Evolutionary conservation across 2,113 vertebrate species (phyloP).

Genomic region (Cryptoleucopteryx plumbea): DNA sequence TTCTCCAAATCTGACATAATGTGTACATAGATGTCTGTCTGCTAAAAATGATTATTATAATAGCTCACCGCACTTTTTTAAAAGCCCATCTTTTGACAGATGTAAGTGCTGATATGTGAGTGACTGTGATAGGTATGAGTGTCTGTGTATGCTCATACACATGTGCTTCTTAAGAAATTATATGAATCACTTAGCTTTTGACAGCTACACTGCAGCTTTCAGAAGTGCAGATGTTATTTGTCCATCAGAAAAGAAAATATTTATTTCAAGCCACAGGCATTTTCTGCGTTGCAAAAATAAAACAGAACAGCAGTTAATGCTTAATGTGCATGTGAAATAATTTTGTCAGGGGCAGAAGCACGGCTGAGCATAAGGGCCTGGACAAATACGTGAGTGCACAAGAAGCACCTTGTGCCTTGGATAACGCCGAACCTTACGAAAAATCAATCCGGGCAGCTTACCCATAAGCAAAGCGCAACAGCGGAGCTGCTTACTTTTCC

Average conservation of each 20-base stretch:
- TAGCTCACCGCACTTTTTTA: background rate
- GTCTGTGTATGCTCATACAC: background rate
- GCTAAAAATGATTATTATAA: background rate
- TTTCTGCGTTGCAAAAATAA: constrained; percentile 53
- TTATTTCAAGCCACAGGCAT: constrained; percentile 67
- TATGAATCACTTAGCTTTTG: constrained; percentile 44
- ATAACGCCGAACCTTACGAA: accelerated
- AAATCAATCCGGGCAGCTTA: background rate
- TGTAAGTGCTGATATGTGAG: background rate
- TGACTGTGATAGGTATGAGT: background rate
- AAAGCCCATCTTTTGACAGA: background rate
- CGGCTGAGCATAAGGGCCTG: background rate
- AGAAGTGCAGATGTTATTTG: constrained; percentile 71
- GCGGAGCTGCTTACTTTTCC: background rate
- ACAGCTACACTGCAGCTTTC: constrained; percentile 54
- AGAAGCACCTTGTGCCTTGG: background rate
- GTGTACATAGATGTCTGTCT: background rate
- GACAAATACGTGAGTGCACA: background rate
- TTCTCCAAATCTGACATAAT: background rate
- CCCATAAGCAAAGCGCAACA: background rate
- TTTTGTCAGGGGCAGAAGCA: background rate
- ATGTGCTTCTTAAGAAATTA: constrained; percentile 53
- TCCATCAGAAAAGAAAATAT: constrained; percentile 71
- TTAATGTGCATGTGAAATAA: constrained; percentile 45
- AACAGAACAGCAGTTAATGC: constrained; percentile 53